Base-by-base conservation (phyloP, 64 coral and sea anemone genomes). In the Pocillopora damicornis region DNA sequence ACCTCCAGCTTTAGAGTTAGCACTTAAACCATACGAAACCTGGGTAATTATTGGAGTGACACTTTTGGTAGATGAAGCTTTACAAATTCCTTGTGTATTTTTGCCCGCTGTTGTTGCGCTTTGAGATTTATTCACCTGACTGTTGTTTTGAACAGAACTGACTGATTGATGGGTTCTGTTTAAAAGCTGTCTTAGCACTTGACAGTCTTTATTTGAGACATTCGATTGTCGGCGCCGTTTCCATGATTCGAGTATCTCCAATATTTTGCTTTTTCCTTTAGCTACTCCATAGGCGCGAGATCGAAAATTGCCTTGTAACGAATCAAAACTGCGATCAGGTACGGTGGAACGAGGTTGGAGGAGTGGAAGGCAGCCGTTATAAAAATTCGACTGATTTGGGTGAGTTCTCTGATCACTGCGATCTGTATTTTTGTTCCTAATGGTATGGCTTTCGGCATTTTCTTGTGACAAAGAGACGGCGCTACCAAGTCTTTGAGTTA, bases 111-210 rank as follows among this genome's bases (percentile, higher is more conserved):
- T 18, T 57, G 4, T 18, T 63, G 61, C 23, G 18, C 7, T 20
- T 37, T 13, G 13, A 1, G 17, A 51, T 20, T 10, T 61, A 18
- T n/a, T 9, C 13, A 11, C 7, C 17, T 35, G 17, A 22, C 38
- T 16, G 16, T 20, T 85, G 17, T 37, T 72, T 72, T 85, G 35
- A 5, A 38, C 13, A 11, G 64, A 18, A 45, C 7, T 17, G 37
- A 15, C 75, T 76, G 61, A 20, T 15, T 56, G 11, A 42, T 20
- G 18, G 14, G 10, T 22, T 6, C 20, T 15, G 25, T 61, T 22
- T 51, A 85, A 85, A n/a, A 85, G 64, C 45, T 85, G 20, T 71
- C 36, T 71, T 73, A 85, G 0, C n/a, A 72, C 63, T 16, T 12
- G 36, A 25, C 37, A 73, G 25, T 67, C 35, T 5, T 57, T 72